These are phyloP conservation scores for Syrista parreyssii DNA, from an alignment of 2,888 invertebrate genomes.

Conservation along the genomic window DNA sequence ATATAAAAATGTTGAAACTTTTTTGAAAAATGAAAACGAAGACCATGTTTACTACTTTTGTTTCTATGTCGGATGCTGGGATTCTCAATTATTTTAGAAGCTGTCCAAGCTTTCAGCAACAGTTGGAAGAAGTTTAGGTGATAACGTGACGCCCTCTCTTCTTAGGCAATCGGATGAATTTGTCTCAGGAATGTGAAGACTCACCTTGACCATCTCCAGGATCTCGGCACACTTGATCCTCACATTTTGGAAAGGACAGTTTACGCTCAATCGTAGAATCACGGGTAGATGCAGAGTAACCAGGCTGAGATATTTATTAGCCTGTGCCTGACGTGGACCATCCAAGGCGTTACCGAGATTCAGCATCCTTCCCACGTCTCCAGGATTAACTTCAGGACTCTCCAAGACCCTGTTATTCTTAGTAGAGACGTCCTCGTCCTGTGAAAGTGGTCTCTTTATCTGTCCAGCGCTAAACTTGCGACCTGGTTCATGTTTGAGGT, in stretches of 20 bases:
- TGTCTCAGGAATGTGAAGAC: too few species aligned
- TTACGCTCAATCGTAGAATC: conserved; percentile 70
- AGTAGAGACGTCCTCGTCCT: conserved; percentile 59
- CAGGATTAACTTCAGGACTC: conserved; percentile 63
- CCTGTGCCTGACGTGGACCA: conserved; percentile 59
- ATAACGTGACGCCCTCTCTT: too few species aligned
- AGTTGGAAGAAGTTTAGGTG: too few species aligned
- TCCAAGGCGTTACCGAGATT: conserved; percentile 62
- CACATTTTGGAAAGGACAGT: conserved; percentile 73
- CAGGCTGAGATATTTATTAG: conserved; percentile 68
- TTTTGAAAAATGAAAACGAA: too few species aligned
- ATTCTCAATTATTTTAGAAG: too few species aligned
- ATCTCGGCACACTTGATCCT: conserved; percentile 71
- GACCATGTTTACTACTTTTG: too few species aligned
- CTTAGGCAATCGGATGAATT: too few species aligned
- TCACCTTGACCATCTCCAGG: conserved; percentile 71
- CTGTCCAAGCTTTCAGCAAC: too few species aligned
- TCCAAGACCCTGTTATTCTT: conserved; percentile 60
- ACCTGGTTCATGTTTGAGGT: conserved; percentile 45
- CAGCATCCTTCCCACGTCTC: conserved; percentile 64
- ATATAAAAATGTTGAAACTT: too few species aligned
- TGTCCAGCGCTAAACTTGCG: conserved; percentile 59
- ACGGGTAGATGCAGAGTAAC: conserved; percentile 71
- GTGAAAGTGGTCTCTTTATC: conserved; percentile 57
- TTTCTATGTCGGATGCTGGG: too few species aligned